Conservation (phyloP, 2,888 invertebrate genomes). For the Pyrrhosoma nymphula region DNA sequence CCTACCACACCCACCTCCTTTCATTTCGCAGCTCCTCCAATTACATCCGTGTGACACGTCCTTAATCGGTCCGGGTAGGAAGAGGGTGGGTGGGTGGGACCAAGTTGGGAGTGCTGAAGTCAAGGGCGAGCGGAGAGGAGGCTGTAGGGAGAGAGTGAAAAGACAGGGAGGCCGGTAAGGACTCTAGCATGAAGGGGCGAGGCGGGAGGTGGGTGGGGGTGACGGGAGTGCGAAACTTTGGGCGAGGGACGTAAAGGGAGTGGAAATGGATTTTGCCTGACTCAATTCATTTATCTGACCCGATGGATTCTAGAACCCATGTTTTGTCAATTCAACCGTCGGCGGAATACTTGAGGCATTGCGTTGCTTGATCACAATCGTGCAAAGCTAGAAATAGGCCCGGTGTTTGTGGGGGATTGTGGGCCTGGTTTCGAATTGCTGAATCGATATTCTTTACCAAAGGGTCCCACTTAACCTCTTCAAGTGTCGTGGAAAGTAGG, state of each 20-base stretch:
- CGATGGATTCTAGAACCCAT: not conserved
- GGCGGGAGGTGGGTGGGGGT: not conserved
- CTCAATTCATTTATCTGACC: not conserved
- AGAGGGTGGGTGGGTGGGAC: slow-evolving; percentile 34
- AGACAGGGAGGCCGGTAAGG: not conserved
- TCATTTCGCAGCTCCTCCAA: slow-evolving; percentile 66
- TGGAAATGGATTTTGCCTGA: not conserved
- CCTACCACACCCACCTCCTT: slow-evolving; percentile 14
- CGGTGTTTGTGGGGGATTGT: no score
- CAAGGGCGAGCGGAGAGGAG: not conserved
- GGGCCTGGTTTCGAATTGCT: no score
- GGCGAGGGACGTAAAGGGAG: not conserved
- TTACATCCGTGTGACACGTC: slow-evolving; percentile 64
- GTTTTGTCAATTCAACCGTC: not conserved
- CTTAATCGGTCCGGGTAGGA: slow-evolving; percentile 51
- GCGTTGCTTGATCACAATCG: not conserved
- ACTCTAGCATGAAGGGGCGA: not conserved
- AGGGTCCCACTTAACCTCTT: no score
- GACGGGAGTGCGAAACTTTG: not conserved
- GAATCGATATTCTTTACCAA: no score
- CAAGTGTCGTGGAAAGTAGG: no score
- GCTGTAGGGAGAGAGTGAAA: not conserved
- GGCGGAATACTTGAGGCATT: not conserved
- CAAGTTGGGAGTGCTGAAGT: slow-evolving; percentile 6
- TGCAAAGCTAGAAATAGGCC: no score